These are phyloP conservation scores for Lanius ludovicianus DNA, from an alignment of 2,113 vertebrate genomes.

Conservation along the genomic window DNA sequence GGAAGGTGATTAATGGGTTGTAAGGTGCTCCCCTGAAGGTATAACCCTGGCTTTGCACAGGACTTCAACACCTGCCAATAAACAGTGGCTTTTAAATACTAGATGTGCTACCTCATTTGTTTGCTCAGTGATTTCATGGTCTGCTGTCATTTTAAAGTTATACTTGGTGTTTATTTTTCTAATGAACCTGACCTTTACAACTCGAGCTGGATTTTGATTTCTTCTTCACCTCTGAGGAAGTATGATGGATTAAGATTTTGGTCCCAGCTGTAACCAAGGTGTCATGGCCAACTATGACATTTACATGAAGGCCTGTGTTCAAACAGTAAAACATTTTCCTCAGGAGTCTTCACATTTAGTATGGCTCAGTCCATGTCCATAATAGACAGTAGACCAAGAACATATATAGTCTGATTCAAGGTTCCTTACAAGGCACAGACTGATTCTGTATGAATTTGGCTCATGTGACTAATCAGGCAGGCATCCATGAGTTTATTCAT, in stretches of 20 bases:
- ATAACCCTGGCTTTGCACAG: neutral
- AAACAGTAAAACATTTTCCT: neutral
- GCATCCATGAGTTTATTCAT: neutral
- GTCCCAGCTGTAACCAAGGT: neutral
- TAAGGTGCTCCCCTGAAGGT: neutral
- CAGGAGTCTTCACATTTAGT: neutral
- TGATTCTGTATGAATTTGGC: neutral
- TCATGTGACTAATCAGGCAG: neutral
- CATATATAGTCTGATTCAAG: neutral
- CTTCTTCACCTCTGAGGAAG: neutral
- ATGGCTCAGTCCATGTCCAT: neutral
- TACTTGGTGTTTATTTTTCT: neutral
- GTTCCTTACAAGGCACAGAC: neutral
- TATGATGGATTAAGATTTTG: neutral
- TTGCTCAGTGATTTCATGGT: accelerated
- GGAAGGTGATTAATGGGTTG: neutral
- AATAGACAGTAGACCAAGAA: neutral
- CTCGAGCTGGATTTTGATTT: neutral
- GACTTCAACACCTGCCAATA: neutral
- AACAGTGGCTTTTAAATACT: neutral
- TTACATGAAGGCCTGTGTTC: neutral
- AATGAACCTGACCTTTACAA: neutral
- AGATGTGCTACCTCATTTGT: neutral
- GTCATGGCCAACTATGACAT: neutral
- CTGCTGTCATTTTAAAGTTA: neutral